Evolutionary conservation across 2,113 vertebrate species (phyloP), one percentile per base, ranked within the genome.

Genomic region (Cisticola juncidis): DNA sequence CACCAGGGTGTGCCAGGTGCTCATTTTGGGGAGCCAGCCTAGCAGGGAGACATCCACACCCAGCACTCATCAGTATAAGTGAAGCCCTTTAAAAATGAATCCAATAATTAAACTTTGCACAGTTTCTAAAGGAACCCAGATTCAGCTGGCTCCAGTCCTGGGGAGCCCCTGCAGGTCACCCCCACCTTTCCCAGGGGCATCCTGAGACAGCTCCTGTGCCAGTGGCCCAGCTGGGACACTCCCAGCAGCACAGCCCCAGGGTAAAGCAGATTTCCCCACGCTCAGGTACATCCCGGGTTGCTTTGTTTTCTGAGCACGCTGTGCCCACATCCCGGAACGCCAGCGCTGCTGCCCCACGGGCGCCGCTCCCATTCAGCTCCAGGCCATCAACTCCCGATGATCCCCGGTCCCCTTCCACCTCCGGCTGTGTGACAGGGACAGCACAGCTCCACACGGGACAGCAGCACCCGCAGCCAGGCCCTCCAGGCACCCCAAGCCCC

Each of bases 231-330:
- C 44, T 33, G 51, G 61, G 50, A 15, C 0, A 0, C 12, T 44
- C 24, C 17, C 22, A 23, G 3, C 13, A 19, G 19, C 70, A 14
- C 56, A 7, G 0, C 1, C 3, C 33, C 9, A 2, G 28, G 26
- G 1, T 1, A 5, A 14, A 40, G 36, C 6, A 8, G 14, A 11
- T 60, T 42, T 64, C 25, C 8, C 38, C 47, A 0, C 0, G 12
- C 73, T 12, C n/a, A 3, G 38, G 6, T 1, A 4, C 66, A 23
- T 3, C 42, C 51, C 14, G 0, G 1, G 3, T 9, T 3, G 1
- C 45, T 68, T 45, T n/a, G 19, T 26, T 24, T 31, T 19, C 29
- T 1, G 10, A 50, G 51, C 80, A 0, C 3, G 1, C 47, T 25
- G 33, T n/a, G 5, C 33, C 61, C 47, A 5, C 66, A 31, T 3